phyloP scores from a whole-genome alignment of 2,113 vertebrate genomes.

The Ailuropoda melanoleuca region DNA sequence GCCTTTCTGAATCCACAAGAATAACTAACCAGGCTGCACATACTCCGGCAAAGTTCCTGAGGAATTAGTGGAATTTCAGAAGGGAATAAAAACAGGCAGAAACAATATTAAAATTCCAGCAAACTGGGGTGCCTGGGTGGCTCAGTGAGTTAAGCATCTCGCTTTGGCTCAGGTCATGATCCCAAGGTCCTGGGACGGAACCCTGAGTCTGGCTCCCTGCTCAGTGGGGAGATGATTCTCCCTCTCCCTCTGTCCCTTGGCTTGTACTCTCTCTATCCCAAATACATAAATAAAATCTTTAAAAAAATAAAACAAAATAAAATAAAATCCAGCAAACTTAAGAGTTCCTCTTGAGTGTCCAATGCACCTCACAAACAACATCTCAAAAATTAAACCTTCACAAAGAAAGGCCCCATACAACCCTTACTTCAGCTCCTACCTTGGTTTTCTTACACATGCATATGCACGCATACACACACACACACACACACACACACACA shows the following conservation, averaged over 20 bases:
- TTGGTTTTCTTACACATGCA: neutral
- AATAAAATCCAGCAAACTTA: neutral
- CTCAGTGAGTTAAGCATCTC: neutral
- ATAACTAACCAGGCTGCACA: neutral
- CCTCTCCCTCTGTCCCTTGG: neutral
- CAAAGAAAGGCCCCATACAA: neutral
- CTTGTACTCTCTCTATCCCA: neutral
- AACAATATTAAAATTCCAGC: neutral
- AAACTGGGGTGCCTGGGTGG: neutral
- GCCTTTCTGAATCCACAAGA: neutral
- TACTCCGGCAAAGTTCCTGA: neutral
- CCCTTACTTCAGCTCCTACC: neutral
- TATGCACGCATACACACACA: neutral
- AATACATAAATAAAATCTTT: neutral
- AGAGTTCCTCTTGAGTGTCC: neutral
- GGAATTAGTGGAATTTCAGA: slow-evolving; percentile 23
- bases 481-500: neutral
- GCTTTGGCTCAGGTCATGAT: neutral
- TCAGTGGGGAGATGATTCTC: neutral
- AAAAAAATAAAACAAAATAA: too few relatives aligned
- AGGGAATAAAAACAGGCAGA: neutral
- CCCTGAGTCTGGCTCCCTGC: neutral
- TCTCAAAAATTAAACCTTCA: neutral
- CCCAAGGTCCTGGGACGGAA: neutral
- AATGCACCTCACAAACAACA: neutral